Evolutionary conservation across 53 echinoderm and acorn worm genomes (phyloP), one percentile per base, ranked within the genome.

Genomic region (Actinopyga echinites): DNA sequence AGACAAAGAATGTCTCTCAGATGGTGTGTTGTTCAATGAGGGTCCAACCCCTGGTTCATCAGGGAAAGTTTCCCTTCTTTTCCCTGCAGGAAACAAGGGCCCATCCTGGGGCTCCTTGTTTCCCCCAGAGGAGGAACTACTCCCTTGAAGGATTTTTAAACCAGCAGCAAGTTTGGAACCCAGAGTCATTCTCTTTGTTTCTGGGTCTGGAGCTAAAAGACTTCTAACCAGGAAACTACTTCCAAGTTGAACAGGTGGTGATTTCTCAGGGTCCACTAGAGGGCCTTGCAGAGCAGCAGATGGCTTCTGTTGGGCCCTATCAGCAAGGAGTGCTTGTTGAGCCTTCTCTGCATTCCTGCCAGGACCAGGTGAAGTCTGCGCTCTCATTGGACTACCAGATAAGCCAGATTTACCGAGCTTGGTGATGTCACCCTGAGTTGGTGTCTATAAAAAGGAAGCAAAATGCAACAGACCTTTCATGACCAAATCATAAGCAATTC

Each of bases 191-290:
- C 28, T 71, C 28, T 71, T 71, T 7, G 53, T 56, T 0, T 53
- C 77, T 28, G 56, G 21, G 12, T 77, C 77, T 56, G 77, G 77
- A 45, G 77, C 77, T 17, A 77, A 54, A 23, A 77, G 28, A 31
- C 56, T 56, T n/a, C 77, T 77, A 30, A 77, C 54, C 52, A 77
- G 12, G 30, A 77, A 77, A 54, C 77, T 77, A 29, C 77, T 77
- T 32, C 77, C 56, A 28, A 32, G 77, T 8, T 11, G 33, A 13
- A 53, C 56, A 8, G 49, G 30, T 22, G 74, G 49, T 6, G 74
- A 73, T 26, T 73, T 73, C 20, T 56, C 54, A 54, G 49, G 15
- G 2, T 77, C 53, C 15, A 49, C 5, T 19, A 55, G 26, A 62
- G 62, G 62, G 11, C 25, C 62, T 26, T 49, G 49, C 6, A 17